These are phyloP conservation scores for Nymphalis c-album DNA, from an alignment of 2,888 invertebrate species.

Conservation along the genomic window DNA sequence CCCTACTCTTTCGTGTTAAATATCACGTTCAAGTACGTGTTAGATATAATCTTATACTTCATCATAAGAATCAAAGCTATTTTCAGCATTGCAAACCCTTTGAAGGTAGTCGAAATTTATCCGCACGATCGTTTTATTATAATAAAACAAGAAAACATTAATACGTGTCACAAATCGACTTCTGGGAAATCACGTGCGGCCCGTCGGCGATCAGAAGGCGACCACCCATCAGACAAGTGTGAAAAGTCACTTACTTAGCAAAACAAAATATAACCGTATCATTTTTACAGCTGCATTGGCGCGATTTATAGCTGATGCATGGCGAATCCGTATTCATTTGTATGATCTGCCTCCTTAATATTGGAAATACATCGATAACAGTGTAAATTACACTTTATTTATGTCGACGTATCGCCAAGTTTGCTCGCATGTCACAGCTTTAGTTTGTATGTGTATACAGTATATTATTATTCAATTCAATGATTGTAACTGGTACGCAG, in stretches of 20 bases:
- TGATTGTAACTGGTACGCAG: neutral
- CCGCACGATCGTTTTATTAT: conserved; percentile 17
- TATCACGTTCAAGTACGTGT: neutral
- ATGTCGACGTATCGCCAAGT: conserved; percentile 23
- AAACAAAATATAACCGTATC: conserved; percentile 58
- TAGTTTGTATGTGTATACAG: neutral
- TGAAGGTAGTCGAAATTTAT: conserved; percentile 17
- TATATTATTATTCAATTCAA: neutral
- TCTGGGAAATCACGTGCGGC: conserved; percentile 36
- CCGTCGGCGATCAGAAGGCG: conserved; percentile 30
- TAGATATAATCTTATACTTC: neutral
- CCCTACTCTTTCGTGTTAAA: too few relatives aligned
- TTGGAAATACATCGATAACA: conserved; percentile 30
- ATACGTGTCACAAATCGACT: conserved; percentile 29
- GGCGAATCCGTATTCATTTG: conserved; percentile 46
- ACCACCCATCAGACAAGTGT: conserved; percentile 38
- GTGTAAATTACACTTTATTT: conserved; percentile 33
- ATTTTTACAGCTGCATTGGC: conserved; percentile 72
- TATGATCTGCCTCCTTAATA: conserved; percentile 34
- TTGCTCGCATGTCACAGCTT: conserved; percentile 14
- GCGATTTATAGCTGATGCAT: conserved; percentile 56
- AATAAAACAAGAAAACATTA: conserved; percentile 25
- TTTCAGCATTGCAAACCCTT: neutral
- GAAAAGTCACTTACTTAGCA: conserved; percentile 43
- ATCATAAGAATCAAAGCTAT: neutral